Evolutionary conservation across 2,797 vertebrate genomes (phyloP).

Genomic region (Rhabdomys pumilio): DNA sequence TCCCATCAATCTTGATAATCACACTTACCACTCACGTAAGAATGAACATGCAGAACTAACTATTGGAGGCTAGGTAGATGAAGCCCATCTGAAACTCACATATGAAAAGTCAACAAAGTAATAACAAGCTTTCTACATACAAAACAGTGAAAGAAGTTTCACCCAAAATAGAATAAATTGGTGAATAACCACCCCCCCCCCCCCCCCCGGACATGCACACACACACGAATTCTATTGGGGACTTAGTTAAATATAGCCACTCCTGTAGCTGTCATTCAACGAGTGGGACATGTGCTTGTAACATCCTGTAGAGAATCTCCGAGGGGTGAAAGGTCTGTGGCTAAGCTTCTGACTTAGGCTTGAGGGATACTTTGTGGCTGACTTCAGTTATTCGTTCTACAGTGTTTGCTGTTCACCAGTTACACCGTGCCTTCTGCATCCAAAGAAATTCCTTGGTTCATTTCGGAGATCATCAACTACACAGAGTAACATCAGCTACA

Average conservation of each 20-base stretch:
- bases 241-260: background rate
- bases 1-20: constrained; percentile 42
- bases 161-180: constrained; percentile 52
- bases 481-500: background rate
- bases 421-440: background rate
- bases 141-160: constrained; percentile 24
- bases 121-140: constrained; percentile 32
- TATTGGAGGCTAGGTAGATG: background rate
- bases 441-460: constrained; percentile 34
- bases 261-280: constrained; percentile 15
- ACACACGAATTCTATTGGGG: background rate
- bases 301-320: background rate
- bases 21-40: constrained; percentile 40
- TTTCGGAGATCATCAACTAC: background rate
- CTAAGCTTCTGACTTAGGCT: background rate
- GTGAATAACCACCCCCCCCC: background rate
- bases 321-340: background rate
- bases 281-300: background rate
- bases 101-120: constrained; percentile 42
- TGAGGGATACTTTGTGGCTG: background rate
- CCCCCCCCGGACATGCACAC: background rate
- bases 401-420: constrained; percentile 32
- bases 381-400: background rate
- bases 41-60: constrained; percentile 49
- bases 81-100: constrained; percentile 3